A percentile compares a stretch with the other conserved stretches of the same genome.
Evolutionary conservation across 2,888 invertebrate species (phyloP).

Genomic region (Hypomecis atomaria): DNA sequence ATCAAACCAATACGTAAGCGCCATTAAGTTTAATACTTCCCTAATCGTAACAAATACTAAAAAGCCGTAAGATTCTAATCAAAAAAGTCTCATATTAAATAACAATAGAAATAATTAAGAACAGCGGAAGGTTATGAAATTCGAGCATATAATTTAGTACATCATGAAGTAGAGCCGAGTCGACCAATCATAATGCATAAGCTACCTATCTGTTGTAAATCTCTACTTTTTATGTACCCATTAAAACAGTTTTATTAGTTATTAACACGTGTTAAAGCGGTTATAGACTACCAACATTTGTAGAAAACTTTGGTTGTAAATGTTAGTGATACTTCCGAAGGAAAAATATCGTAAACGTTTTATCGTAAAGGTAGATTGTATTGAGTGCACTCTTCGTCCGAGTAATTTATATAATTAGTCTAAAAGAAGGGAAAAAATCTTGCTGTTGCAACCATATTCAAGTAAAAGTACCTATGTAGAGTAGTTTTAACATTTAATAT

Average conservation of each 20-base stretch:
- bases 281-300: slow-evolving; percentile 78
- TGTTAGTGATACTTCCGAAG: slow-evolving; percentile 49
- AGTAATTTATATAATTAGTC: neutral
- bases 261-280: slow-evolving; percentile 82
- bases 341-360: slow-evolving; percentile 29
- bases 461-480: no score
- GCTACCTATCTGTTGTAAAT: slow-evolving; percentile 80
- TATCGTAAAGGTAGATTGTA: slow-evolving; percentile 25
- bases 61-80: slow-evolving; percentile 25
- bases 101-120: slow-evolving; percentile 47
- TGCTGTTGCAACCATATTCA: no score
- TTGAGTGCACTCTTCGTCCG: slow-evolving; percentile 15
- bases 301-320: slow-evolving; percentile 79
- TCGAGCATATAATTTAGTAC: slow-evolving; percentile 55
- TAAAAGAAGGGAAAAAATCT: neutral
- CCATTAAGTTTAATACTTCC: neutral
- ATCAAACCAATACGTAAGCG: neutral
- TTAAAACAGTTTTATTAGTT: slow-evolving; percentile 82
- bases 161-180: slow-evolving; percentile 59
- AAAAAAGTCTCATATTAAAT: slow-evolving; percentile 18
- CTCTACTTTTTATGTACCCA: slow-evolving; percentile 83
- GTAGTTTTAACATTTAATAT: no score
- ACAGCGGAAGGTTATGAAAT: slow-evolving; percentile 62
- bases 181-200: slow-evolving; percentile 72
- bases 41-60: slow-evolving; percentile 18